These are phyloP conservation scores for Chrysolina oricalcia DNA, from an alignment of 2,888 invertebrate genomes.

Conservation along the genomic window DNA sequence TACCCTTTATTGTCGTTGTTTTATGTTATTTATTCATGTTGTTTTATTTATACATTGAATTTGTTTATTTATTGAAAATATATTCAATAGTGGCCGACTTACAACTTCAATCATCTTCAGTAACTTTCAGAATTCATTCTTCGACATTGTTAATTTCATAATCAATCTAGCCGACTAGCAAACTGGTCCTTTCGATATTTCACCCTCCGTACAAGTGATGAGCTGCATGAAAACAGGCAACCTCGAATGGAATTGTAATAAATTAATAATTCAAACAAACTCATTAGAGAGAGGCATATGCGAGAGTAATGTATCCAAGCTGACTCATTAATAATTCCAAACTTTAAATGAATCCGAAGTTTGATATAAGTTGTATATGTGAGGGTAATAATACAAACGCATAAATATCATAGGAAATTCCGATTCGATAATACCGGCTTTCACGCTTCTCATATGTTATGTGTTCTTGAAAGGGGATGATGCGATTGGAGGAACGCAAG, in stretches of 20 bases:
- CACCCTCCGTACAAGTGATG: slow-evolving; percentile 9
- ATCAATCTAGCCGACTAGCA: no score
- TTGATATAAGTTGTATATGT: slow-evolving; percentile 47
- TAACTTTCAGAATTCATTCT: no score
- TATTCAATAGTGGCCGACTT: no score
- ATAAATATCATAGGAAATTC: slow-evolving; percentile 55
- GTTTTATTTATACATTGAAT: no score
- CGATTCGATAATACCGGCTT: slow-evolving; percentile 42
- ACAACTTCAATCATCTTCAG: no score
- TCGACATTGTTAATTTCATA: no score
- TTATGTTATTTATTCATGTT: no score
- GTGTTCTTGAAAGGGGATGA: background rate
- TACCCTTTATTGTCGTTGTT: no score
- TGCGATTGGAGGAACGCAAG: background rate
- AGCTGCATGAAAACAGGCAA: slow-evolving; percentile 34
- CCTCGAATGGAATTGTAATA: slow-evolving; percentile 66
- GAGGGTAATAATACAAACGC: slow-evolving; percentile 47
- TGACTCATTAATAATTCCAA: slow-evolving; percentile 70
- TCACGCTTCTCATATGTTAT: slow-evolving; percentile 24
- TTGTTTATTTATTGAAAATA: no score
- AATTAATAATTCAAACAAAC: slow-evolving; percentile 70
- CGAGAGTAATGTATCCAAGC: slow-evolving; percentile 66
- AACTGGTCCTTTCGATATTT: background rate
- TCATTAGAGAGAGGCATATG: slow-evolving; percentile 69
- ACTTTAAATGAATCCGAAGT: slow-evolving; percentile 49